Conservation (phyloP, 1,140 invertebrate genomes). For the Drosophila parvula region DNA sequence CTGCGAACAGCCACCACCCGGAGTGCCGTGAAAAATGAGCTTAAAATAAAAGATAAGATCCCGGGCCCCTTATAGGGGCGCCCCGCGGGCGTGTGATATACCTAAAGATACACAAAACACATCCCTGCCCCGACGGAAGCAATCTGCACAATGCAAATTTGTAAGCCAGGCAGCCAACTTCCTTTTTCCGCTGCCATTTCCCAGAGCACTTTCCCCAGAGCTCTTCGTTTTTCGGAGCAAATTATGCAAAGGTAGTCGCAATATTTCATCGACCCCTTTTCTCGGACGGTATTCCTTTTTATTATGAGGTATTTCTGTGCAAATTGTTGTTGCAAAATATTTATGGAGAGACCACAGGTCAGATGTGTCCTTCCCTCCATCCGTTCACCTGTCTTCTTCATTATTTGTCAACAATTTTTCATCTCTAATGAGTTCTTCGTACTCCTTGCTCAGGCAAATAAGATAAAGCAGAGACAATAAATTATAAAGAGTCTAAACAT, state of each 20-base stretch:
- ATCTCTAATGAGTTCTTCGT: slow-evolving; percentile 15
- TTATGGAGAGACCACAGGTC: slow-evolving; percentile 20
- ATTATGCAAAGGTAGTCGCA: slow-evolving; percentile 34
- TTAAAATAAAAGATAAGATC: slow-evolving; percentile 17
- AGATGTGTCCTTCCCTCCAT: background rate
- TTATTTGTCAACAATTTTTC: slow-evolving; percentile 39
- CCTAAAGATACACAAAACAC: slow-evolving; percentile 38
- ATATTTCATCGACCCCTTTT: slow-evolving; percentile 28
- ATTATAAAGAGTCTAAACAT: slow-evolving; percentile 18
- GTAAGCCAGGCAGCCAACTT: slow-evolving; percentile 46
- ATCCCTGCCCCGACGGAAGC: slow-evolving; percentile 52
- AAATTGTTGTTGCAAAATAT: slow-evolving; percentile 9
- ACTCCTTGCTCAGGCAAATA: slow-evolving; percentile 3
- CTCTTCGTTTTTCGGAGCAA: slow-evolving; percentile 6
- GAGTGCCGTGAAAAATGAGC: slow-evolving; percentile 16
- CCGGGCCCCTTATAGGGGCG: background rate
- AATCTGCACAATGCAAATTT: slow-evolving; percentile 70
- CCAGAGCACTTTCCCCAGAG: background rate
- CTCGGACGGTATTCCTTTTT: background rate
- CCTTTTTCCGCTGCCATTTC: slow-evolving; percentile 39
- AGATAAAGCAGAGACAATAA: slow-evolving; percentile 3
- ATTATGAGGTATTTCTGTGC: slow-evolving; percentile 4
- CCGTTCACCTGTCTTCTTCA: background rate
- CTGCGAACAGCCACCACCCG: background rate
- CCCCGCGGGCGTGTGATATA: slow-evolving; percentile 10